These are phyloP conservation scores for Geopemphigus sp. DNA, from an alignment of 1,140 invertebrate genomes.

Conservation along the genomic window DNA sequence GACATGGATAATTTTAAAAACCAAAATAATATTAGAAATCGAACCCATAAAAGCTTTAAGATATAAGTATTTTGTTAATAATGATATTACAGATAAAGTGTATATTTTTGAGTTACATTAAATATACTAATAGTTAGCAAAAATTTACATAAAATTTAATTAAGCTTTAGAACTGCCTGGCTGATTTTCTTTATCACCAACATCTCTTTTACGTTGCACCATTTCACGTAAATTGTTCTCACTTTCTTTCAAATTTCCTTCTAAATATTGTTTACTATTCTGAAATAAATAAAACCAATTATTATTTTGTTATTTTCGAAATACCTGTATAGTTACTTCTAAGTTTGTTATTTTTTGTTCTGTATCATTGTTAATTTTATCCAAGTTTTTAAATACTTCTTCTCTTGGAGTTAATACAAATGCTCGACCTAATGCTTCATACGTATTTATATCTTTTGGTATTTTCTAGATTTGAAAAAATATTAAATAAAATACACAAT, in stretches of 20 bases:
- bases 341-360: constrained; percentile 72
- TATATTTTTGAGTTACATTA: neutral
- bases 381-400: constrained; percentile 65
- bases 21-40: too few relatives aligned
- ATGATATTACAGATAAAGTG: neutral
- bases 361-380: constrained; percentile 62
- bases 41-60: too few relatives aligned
- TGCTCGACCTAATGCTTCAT: constrained; percentile 80
- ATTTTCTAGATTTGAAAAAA: too few relatives aligned
- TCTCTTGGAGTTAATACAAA: constrained; percentile 71
- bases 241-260: constrained; percentile 76
- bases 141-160: neutral
- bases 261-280: constrained; percentile 72
- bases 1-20: too few relatives aligned
- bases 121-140: neutral
- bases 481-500: too few relatives aligned
- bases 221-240: constrained; percentile 83
- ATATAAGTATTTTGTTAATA: neutral
- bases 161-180: constrained; percentile 37
- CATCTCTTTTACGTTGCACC: constrained; percentile 68
- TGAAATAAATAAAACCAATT: constrained; percentile 55
- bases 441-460: constrained; percentile 65
- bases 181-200: constrained; percentile 46
- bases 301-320: neutral
- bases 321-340: constrained; percentile 59